Evolutionary conservation across 2,888 invertebrate species (phyloP).

Genomic region (Therioaphis trifolii): DNA sequence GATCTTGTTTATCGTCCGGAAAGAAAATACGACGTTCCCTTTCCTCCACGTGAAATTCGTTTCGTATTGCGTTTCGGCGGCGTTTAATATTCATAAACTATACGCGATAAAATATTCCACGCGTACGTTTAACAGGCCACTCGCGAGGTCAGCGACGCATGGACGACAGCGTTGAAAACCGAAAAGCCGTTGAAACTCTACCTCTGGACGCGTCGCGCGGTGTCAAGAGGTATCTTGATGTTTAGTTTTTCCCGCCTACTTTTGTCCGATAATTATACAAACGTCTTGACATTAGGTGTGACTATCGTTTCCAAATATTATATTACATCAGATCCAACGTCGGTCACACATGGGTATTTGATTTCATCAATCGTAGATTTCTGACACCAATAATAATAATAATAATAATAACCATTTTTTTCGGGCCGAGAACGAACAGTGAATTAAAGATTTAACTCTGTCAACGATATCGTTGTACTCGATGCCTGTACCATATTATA

Average conservation of each 20-base stretch:
- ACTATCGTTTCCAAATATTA: not conserved
- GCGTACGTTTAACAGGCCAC: not conserved
- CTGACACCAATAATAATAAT: no score
- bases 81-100: slow-evolving; percentile 8
- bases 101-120: not conserved
- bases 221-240: not conserved
- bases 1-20: not conserved
- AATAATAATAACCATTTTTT: no score
- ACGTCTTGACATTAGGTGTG: no score
- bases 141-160: slow-evolving; percentile 13
- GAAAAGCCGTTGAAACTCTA: slow-evolving; percentile 22
- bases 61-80: not conserved
- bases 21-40: not conserved
- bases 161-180: slow-evolving; percentile 10
- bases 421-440: no score
- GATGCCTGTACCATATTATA: not conserved
- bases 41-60: not conserved
- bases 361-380: no score
- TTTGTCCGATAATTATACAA: no score
- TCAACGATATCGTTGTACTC: not conserved
- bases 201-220: not conserved
- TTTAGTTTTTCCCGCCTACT: not conserved
- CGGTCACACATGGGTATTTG: no score
- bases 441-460: no score
- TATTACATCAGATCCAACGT: not conserved